Evolutionary conservation across 2,888 invertebrate species (phyloP), one percentile per base, ranked within the genome.

Genomic region (Yponomeuta sedellus): DNA sequence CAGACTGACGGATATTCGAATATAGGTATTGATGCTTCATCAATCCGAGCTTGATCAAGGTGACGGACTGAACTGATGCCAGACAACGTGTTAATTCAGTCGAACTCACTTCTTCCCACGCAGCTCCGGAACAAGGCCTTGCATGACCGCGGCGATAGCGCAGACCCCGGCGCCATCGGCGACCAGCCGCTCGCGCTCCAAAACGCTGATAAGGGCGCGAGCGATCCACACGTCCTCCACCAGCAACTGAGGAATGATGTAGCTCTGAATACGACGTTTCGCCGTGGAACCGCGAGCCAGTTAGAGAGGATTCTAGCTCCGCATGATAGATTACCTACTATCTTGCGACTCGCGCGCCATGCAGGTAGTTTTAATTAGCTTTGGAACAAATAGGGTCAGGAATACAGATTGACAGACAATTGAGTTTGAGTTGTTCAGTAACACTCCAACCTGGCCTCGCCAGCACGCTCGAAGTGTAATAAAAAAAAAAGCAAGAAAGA

Each of bases 81-180:
- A n/a, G n/a, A n/a, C n/a, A n/a, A n/a, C n/a, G n/a, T n/a, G n/a
- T 4, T 4, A 12, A 1, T 44, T 11, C 16, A 34, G 8, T 34
- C 16, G 40, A 12, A 22, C 34, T 34, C 73, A 95, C 95, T 93
- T 94, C 91, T 96, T 96, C 28, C 95, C 96, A 71, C 92, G 90
- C 58, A 96, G 87, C 77, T 96, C 95, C 0, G 95, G 94, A 62
- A 95, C 86, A 25, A 94, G 92, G 0, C 95, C 95, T 68, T 94
- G 94, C 75, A 96, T 89, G 70, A 96, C 91, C 1, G 96, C 96
- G 0, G 96, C 96, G 57, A 97, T 78, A 0, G 95, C 95, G 66
- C 94, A 93, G 0, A 95, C 96, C 0, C 96, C 96, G 1, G 96
- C 96, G 1, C 96, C 96, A 81, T 97, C 96, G 3, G 95, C 95